These are phyloP conservation scores for Agrochola lota DNA, from an alignment of 2,888 invertebrate species.

Conservation along the genomic window DNA sequence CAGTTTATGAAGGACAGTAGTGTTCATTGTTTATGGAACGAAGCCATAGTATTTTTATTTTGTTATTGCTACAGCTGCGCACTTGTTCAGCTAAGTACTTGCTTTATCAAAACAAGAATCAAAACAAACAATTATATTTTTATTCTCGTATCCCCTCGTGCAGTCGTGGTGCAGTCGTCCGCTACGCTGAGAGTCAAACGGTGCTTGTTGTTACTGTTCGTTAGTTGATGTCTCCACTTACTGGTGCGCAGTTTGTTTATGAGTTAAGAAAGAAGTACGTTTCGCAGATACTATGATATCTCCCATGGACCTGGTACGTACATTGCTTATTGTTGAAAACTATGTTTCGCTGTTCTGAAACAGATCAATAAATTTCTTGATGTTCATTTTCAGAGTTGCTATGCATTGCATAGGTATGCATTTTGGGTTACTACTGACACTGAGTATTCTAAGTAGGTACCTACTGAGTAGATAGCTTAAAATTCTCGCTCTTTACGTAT, in stretches of 20 bases:
- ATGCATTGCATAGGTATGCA: not conserved
- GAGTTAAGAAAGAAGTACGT: slow-evolving; percentile 43
- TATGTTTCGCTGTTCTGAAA: slow-evolving; percentile 21
- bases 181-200: slow-evolving; percentile 56
- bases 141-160: slow-evolving; percentile 46
- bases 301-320: slow-evolving; percentile 70
- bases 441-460: not conserved
- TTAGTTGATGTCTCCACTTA: slow-evolving; percentile 48
- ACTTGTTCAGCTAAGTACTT: slow-evolving; percentile 44
- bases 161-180: slow-evolving; percentile 14
- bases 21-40: not conserved
- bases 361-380: slow-evolving; percentile 40
- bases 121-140: slow-evolving; percentile 68
- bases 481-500: not conserved
- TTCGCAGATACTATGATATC: slow-evolving; percentile 67
- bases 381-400: slow-evolving; percentile 17
- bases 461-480: not conserved
- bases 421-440: slow-evolving; percentile 6
- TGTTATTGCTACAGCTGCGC: slow-evolving; percentile 40
- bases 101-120: slow-evolving; percentile 61
- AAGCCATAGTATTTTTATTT: slow-evolving; percentile 26
- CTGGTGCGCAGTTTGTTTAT: slow-evolving; percentile 66
- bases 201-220: slow-evolving; percentile 28
- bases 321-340: slow-evolving; percentile 21
- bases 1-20: not conserved